These are phyloP conservation scores for Leucophenga montana DNA, from an alignment of 2,888 invertebrate genomes.

Conservation along the genomic window DNA sequence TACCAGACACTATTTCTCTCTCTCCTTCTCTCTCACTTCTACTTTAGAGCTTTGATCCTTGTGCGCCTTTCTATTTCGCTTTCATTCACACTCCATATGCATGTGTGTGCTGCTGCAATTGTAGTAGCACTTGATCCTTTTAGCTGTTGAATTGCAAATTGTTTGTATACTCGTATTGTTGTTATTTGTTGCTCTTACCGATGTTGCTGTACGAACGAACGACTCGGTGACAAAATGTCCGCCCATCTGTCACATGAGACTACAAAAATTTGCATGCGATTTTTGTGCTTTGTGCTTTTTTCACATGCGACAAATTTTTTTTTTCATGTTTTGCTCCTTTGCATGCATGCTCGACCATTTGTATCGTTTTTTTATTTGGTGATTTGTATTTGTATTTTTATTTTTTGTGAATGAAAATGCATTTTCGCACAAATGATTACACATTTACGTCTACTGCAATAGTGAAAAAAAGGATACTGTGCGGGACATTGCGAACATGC, in stretches of 20 bases:
- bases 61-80: no score
- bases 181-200: constrained; percentile 28
- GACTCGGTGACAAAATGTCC: constrained; percentile 58
- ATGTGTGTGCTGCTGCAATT: constrained; percentile 44
- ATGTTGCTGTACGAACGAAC: no score
- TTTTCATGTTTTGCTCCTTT: not conserved
- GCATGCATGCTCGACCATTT: constrained; percentile 3
- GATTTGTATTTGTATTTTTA: not conserved
- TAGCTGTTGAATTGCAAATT: constrained; percentile 67
- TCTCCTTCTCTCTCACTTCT: no score
- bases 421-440: constrained; percentile 24
- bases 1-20: not conserved
- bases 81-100: no score
- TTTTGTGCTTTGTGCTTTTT: not conserved
- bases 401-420: constrained; percentile 1
- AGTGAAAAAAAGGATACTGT: no score
- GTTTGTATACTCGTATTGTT: constrained; percentile 46
- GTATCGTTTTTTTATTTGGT: constrained; percentile 15
- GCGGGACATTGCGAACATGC: not conserved
- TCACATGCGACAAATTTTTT: not conserved
- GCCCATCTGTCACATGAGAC: constrained; percentile 60
- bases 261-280: constrained; percentile 40
- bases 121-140: constrained; percentile 61
- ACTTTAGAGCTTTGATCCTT: no score
- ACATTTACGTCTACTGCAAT: not conserved